Base-by-base conservation (phyloP, 2,797 vertebrate species). In the Cynodonichthys magdalenae region DNA sequence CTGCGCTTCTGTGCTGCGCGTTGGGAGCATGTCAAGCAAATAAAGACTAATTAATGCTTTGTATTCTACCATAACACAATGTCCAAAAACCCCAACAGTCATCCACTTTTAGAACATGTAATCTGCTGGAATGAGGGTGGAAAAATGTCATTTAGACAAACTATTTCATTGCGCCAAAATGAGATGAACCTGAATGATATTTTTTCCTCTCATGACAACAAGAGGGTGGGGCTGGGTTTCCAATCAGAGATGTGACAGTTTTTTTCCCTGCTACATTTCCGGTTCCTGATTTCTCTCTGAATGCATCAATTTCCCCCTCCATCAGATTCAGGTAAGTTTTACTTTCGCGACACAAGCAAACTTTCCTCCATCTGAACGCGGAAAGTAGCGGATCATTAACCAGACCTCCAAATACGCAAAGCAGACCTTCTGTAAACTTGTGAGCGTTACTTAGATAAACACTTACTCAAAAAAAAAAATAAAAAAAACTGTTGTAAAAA, bases 161-260 rank as follows among this genome's bases (percentile, higher is more conserved):
- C 1, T 36, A 11, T 36, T 36, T 36, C 15, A 61, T 28, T 31
- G 45, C 20, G 6, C 48, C 27, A 52, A 24, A 36, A 70, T 54
- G 4, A 54, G 4, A 60, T 58, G 0, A 9, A 61, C 12, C 46
- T 55, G 6, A 15, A 9, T 39, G 46, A 9, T 14, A 17, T 52
- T 36, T 46, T 44, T 39, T 19, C 28, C 24, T 29, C 47, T 53
- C 12, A 20, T 49, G 48, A 46, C 50, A 57, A 28, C 36, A 48
- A 5, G 31, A 71, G 63, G 70, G 69, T 71, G 75, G 62, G 65
- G 62, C 57, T 52, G 60, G 34, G 0, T 60, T 65, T 69, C 56
- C 28, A 58, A 31, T 64, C 50, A 61, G 18, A 56, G 3, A 62
- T 19, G 1, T 41, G 58, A 48, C 34, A 63, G 44, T 34, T 29